Evolutionary conservation across 2,888 invertebrate genomes (phyloP).

Genomic region (Steromphala cineraria): DNA sequence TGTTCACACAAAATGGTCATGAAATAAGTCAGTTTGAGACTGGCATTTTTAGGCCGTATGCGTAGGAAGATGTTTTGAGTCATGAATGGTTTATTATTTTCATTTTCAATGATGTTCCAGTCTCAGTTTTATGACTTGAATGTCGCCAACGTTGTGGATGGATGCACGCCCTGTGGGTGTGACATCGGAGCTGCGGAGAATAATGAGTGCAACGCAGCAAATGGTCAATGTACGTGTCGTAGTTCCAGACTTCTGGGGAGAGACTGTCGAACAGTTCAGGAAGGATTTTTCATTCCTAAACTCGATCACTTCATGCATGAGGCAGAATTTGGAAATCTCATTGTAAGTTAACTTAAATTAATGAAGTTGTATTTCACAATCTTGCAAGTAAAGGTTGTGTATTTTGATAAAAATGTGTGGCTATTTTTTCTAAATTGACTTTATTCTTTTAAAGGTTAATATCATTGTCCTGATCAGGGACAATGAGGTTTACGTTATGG

Average conservation of each 20-base stretch:
- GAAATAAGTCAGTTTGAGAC: no score
- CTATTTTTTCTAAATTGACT: no score
- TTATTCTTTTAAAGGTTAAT: no score
- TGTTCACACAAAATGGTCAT: no score
- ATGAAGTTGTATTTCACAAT: neutral
- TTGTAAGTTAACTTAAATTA: neutral
- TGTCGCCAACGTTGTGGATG: conserved; percentile 40
- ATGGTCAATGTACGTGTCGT: conserved; percentile 50
- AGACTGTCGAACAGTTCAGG: conserved; percentile 39
- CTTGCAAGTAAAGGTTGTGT: no score
- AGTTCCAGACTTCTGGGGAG: conserved; percentile 38
- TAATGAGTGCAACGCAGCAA: conserved; percentile 37
- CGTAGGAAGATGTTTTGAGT: no score
- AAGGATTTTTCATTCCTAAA: conserved; percentile 47
- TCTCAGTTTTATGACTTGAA: conserved; percentile 40
- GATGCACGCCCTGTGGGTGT: conserved; percentile 55
- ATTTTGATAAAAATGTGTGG: no score
- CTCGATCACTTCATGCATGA: conserved; percentile 52
- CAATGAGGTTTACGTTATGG: no score
- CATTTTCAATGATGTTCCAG: conserved; percentile 25
- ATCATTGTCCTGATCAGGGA: no score
- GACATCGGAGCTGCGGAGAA: conserved; percentile 46
- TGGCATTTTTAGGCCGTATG: no score
- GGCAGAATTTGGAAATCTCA: conserved; percentile 42
- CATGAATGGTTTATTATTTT: no score